Percentiles rank a stretch among this genome's conserved stretches.
Conservation (phyloP, 2,797 vertebrate species). For the Rhyacichthys aspro region DNA sequence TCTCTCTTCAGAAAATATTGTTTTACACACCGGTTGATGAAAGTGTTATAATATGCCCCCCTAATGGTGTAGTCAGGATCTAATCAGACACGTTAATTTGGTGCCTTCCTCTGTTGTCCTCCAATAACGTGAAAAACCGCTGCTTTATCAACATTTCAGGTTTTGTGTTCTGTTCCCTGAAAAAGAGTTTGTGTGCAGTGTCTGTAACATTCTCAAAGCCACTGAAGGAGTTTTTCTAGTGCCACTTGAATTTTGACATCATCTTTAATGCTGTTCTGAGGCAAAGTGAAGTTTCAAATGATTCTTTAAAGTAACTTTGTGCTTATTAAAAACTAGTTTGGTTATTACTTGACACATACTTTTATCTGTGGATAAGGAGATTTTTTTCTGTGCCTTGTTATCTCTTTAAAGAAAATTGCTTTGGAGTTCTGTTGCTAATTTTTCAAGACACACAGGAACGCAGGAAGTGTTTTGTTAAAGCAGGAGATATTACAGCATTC, state of each 20-base stretch:
- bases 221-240: not conserved
- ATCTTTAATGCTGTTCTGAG: slow-evolving; percentile 20
- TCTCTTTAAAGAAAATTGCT: slow-evolving; percentile 31
- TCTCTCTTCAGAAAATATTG: too few relatives aligned
- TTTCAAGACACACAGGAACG: slow-evolving; percentile 27
- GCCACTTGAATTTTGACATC: slow-evolving; percentile 12
- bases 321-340: slow-evolving; percentile 34
- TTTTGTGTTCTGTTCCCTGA: slow-evolving; percentile 16
- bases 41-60: too few relatives aligned
- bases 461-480: slow-evolving; percentile 31
- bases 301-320: slow-evolving; percentile 39
- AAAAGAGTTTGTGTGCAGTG: slow-evolving; percentile 7
- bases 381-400: not conserved
- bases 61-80: slow-evolving; percentile 66
- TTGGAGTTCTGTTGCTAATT: slow-evolving; percentile 37
- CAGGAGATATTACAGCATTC: slow-evolving; percentile 8
- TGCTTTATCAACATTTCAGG: slow-evolving; percentile 15
- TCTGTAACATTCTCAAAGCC: not conserved
- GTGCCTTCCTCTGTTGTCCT: slow-evolving; percentile 24
- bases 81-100: slow-evolving; percentile 64
- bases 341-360: slow-evolving; percentile 31
- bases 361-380: slow-evolving; percentile 27
- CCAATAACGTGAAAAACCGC: slow-evolving; percentile 45
- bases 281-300: slow-evolving; percentile 28
- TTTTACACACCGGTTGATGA: too few relatives aligned